Conservation (phyloP, 1,140 invertebrate genomes). For the Drosophila biarmipes region DNA sequence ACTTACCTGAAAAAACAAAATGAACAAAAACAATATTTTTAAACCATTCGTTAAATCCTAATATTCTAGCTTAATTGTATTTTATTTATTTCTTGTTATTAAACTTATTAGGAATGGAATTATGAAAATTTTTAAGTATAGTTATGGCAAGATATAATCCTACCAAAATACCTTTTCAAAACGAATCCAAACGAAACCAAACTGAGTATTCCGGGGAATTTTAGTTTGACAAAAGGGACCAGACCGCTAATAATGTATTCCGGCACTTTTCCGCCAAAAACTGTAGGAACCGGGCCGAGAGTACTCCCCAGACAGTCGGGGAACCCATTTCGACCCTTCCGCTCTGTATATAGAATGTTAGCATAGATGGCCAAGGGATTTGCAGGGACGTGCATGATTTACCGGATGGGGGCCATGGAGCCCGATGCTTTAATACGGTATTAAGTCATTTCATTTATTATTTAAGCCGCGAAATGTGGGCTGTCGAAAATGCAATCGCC, state of each 20-base stretch:
- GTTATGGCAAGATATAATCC: too few relatives aligned
- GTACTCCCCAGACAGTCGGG: slow-evolving; percentile 23
- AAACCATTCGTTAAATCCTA: too few relatives aligned
- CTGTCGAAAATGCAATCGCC: slow-evolving; percentile 69
- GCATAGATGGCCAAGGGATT: slow-evolving; percentile 61
- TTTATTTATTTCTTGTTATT: too few relatives aligned
- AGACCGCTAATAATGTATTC: slow-evolving; percentile 46
- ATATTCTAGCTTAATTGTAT: too few relatives aligned
- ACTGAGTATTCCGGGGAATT: not conserved
- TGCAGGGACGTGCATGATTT: slow-evolving; percentile 58
- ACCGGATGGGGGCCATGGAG: slow-evolving; percentile 34
- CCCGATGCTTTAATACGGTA: slow-evolving; percentile 72
- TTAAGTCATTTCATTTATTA: slow-evolving; percentile 79
- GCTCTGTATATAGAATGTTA: slow-evolving; percentile 19
- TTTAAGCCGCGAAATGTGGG: slow-evolving; percentile 67
- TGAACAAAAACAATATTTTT: too few relatives aligned
- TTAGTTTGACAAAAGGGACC: not conserved
- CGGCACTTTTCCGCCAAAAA: slow-evolving; percentile 31
- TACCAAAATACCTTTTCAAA: slow-evolving; percentile 1
- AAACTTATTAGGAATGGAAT: too few relatives aligned
- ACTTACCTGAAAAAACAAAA: slow-evolving; percentile 56
- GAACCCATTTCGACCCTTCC: slow-evolving; percentile 48
- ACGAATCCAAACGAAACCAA: slow-evolving; percentile 10
- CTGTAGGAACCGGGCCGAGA: slow-evolving; percentile 17
- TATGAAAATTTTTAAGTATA: too few relatives aligned